Evolutionary conservation across 2,113 vertebrate species (phyloP), one percentile per base, ranked within the genome.

Genomic region (Atractosteus spatula): DNA sequence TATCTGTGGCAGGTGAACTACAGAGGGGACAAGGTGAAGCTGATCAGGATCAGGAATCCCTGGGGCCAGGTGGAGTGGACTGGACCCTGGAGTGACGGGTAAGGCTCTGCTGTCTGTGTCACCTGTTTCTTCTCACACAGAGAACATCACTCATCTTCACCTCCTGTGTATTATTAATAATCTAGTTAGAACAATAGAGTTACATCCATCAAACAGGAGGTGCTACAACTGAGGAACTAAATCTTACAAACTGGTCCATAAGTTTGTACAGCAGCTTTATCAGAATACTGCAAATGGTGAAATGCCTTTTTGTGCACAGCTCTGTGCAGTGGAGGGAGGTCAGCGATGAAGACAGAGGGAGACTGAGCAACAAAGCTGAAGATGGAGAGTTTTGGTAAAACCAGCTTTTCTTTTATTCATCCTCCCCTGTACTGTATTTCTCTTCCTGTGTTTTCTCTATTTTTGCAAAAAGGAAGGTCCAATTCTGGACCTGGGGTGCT

Each of bases 21-120:
- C 64, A 75, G 81, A 13, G 93, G 93, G 41, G 84, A 85, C 0
- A 67, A 83, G 75, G 88, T 94, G 83, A 93, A 92, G 69, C 82
- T 96, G 80, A 85, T 96, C 75, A 86, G 94, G 14, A 89, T 96
- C 76, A 85, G 94, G 16, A 96, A 96, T 63, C 94, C 94, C 44
- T 96, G 94, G 94, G 94, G 94, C 41, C 87, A 95, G 78, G 93
- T 95, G 74, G 94, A 96, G 77, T 96, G 94, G 94, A 95, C 94
- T 0, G 94, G 94, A 12, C 89, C 83, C 8, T 96, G 94, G 94
- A 94, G 89, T 0, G 94, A 96, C 81, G 91, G 87, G 94, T 96
- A 76, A 88, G 91, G 0, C 55, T 79, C 55, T 71, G 14, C 81
- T 77, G 69, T 29, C 29, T 29, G 29, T 29, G 29, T 29, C 29